These are phyloP conservation scores for Rhabdomys pumilio DNA, from an alignment of 2,797 vertebrate genomes.

Conservation along the genomic window DNA sequence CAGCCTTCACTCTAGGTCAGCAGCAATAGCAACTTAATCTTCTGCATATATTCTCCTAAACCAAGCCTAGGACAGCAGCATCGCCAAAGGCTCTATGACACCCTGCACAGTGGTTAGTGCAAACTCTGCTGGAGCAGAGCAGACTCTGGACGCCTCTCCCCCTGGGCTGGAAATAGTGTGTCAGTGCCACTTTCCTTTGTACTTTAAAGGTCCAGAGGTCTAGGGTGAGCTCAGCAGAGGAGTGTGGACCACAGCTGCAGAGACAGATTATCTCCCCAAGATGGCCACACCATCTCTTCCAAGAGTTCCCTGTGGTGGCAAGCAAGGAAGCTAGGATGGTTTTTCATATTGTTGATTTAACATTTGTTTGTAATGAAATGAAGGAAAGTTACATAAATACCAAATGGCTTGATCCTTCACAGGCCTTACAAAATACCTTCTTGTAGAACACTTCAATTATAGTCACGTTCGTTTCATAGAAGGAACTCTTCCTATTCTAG, in stretches of 20 bases:
- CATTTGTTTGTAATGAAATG: background rate
- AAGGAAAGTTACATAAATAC: no score
- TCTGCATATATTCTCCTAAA: rapidly evolving
- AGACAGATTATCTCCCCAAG: background rate
- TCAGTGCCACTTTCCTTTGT: rapidly evolving
- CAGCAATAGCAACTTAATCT: rapidly evolving
- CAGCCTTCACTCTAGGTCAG: background rate
- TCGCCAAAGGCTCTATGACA: background rate
- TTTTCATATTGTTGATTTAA: rapidly evolving
- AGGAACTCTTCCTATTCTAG: background rate
- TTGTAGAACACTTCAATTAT: rapidly evolving
- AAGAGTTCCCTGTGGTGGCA: background rate
- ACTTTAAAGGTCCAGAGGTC: background rate
- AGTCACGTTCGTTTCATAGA: background rate
- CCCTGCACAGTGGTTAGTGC: background rate
- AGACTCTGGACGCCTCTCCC: rapidly evolving
- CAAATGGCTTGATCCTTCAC: background rate
- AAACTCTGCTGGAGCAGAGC: background rate
- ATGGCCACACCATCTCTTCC: background rate
- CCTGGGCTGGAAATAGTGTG: rapidly evolving
- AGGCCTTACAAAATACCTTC: rapidly evolving
- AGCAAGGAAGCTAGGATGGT: background rate
- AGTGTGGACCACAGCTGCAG: background rate
- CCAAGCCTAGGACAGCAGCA: rapidly evolving
- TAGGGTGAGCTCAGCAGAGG: background rate